phyloP scores from a whole-genome alignment of 2,797 vertebrate species.

The Pelodytes ibericus region DNA sequence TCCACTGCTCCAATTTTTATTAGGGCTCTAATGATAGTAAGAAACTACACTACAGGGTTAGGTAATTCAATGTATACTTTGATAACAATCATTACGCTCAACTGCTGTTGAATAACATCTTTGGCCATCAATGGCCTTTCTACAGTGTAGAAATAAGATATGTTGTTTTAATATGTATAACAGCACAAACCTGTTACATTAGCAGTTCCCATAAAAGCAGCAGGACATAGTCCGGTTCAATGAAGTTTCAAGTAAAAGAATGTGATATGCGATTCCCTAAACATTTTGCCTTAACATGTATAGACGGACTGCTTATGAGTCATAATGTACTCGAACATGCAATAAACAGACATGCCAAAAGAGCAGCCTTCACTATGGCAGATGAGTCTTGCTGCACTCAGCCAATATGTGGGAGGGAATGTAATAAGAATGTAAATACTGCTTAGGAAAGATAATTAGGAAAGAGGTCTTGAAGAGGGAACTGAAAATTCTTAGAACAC shows the following conservation, averaged over 20 bases:
- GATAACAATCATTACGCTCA: too few species aligned
- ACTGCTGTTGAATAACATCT: too few species aligned
- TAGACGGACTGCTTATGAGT: background rate
- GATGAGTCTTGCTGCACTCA: background rate
- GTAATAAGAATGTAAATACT: slow-evolving; percentile 8
- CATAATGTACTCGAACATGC: slow-evolving; percentile 7
- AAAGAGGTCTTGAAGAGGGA: slow-evolving; percentile 4
- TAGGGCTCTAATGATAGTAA: too few species aligned
- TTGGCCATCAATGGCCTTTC: too few species aligned
- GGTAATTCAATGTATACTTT: too few species aligned
- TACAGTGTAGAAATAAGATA: too few species aligned
- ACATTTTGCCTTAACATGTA: background rate
- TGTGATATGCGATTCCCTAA: background rate
- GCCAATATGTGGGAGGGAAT: slow-evolving; percentile 24
- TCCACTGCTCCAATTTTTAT: too few species aligned
- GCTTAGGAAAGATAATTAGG: slow-evolving; percentile 12
- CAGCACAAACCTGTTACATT: too few species aligned
- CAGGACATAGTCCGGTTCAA: background rate
- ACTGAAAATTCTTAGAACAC: background rate
- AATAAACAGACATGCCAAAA: slow-evolving; percentile 13
- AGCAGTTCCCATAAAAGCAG: too few species aligned
- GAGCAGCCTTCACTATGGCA: slow-evolving; percentile 10
- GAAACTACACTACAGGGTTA: too few species aligned
- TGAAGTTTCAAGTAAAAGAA: background rate
- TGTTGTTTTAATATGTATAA: too few species aligned